A percentile compares a stretch with the other conserved stretches of the same genome.
Evolutionary conservation across 2,797 vertebrate genomes (phyloP).

Genomic region (Paratrypauchen microcephalus): DNA sequence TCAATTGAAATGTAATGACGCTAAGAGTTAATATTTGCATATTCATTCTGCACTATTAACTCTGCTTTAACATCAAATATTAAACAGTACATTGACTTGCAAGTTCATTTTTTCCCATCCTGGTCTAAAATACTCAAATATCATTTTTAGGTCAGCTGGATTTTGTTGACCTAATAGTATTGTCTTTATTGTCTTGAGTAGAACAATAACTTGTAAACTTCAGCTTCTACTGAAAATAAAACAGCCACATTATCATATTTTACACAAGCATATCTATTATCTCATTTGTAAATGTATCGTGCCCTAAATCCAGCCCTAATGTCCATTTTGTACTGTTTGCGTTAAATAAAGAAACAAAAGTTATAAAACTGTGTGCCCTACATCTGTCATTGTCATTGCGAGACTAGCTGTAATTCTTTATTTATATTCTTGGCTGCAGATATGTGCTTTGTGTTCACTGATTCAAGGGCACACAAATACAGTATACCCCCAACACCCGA

Average conservation of each 20-base stretch:
- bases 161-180: too few species aligned
- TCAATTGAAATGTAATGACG: constrained; percentile 69
- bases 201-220: not conserved
- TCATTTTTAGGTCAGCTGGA: too few species aligned
- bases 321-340: constrained; percentile 61
- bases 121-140: too few species aligned
- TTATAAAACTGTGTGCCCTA: constrained; percentile 78
- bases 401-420: constrained; percentile 77
- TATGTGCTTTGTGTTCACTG: constrained; percentile 77
- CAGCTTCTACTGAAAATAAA: not conserved
- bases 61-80: constrained; percentile 11
- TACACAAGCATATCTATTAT: not conserved
- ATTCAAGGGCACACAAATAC: constrained; percentile 83
- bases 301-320: constrained; percentile 72
- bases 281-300: constrained; percentile 66
- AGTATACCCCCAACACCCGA: constrained; percentile 66
- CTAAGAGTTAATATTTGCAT: constrained; percentile 49
- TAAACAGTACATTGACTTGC: constrained; percentile 20
- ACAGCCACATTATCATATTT: constrained; percentile 6
- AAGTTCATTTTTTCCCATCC: not conserved
- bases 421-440: constrained; percentile 80
- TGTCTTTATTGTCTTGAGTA: too few species aligned
- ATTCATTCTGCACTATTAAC: constrained; percentile 26
- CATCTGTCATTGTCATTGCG: constrained; percentile 84
- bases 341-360: constrained; percentile 76